These are phyloP conservation scores for Magallana gigas DNA, from an alignment of 1,140 invertebrate species.

Conservation along the genomic window DNA sequence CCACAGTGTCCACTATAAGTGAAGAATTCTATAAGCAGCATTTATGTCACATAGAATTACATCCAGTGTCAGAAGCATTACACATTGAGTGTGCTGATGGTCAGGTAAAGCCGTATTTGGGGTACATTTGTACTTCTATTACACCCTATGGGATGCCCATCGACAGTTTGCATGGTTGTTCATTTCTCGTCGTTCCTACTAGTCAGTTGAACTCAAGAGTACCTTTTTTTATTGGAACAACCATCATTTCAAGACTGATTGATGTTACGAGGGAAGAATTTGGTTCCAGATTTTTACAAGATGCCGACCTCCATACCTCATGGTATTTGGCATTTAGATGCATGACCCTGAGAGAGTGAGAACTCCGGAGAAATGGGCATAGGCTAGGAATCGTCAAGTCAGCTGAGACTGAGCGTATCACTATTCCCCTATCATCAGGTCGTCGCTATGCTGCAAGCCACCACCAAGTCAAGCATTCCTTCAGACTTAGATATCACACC, in stretches of 20 bases:
- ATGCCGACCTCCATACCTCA: not conserved
- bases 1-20: conserved; percentile 44
- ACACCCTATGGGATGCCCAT: not conserved
- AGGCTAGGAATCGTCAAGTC: conserved; percentile 34
- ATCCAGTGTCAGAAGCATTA: not conserved
- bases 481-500: conserved; percentile 44
- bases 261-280: not conserved
- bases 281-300: conserved; percentile 39
- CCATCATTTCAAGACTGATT: not conserved
- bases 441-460: conserved; percentile 16
- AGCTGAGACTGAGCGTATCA: conserved; percentile 31
- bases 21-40: conserved; percentile 30
- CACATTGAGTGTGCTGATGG: conserved; percentile 51
- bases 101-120: conserved; percentile 2
- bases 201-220: conserved; percentile 25
- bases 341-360: conserved; percentile 26
- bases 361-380: not conserved
- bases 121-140: not conserved
- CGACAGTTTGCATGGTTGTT: not conserved
- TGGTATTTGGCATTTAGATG: conserved; percentile 41
- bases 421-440: conserved; percentile 31
- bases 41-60: not conserved
- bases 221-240: conserved; percentile 42
- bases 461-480: not conserved
- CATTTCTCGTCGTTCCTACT: conserved; percentile 18